phyloP scores from a whole-genome alignment of 2,797 vertebrate genomes.

The Lateolabrax maculatus region DNA sequence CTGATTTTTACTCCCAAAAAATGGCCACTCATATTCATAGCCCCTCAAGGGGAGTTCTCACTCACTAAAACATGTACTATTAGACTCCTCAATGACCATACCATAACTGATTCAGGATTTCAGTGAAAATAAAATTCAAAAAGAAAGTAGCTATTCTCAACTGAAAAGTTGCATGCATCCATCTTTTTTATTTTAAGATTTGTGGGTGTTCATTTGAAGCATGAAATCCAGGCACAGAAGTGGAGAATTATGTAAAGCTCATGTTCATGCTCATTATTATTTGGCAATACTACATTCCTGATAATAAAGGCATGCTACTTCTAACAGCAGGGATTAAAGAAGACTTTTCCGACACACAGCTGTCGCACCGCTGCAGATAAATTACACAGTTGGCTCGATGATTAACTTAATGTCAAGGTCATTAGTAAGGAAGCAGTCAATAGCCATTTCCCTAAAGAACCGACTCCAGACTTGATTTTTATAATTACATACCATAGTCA shows the following conservation, averaged over 20 bases:
- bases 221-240: conserved; percentile 1
- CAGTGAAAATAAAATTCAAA: neutral
- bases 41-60: neutral
- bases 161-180: neutral
- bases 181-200: conserved; percentile 19
- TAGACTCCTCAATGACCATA: neutral
- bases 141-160: neutral
- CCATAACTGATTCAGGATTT: neutral
- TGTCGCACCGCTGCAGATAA: neutral
- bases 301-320: neutral
- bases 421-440: neutral
- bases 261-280: neutral
- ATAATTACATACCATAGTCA: conserved; percentile 18
- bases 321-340: conserved; percentile 1
- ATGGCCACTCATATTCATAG: neutral
- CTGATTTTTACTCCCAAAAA: conserved; percentile 4
- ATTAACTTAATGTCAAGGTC: conserved; percentile 17
- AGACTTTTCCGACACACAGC: neutral
- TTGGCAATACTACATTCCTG: neutral
- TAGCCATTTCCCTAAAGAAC: conserved; percentile 8
- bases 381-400: conserved; percentile 8
- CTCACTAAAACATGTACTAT: conserved; percentile 6
- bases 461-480: neutral
- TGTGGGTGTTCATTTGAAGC: neutral
- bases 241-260: neutral